phyloP scores from a whole-genome alignment of 2,797 vertebrate genomes.

The Pagetopsis macropterus region DNA sequence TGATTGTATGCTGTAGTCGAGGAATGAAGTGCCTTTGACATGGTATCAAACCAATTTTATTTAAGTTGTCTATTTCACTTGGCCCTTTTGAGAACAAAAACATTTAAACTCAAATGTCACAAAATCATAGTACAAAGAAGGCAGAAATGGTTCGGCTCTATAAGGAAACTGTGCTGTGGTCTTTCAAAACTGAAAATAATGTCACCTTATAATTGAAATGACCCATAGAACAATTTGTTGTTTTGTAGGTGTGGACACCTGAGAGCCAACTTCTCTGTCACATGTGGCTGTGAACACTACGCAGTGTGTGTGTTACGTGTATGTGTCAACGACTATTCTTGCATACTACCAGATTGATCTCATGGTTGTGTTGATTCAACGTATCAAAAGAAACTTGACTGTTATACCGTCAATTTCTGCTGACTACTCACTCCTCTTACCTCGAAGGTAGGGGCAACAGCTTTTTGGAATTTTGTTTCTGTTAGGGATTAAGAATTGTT shows the following conservation, averaged over 20 bases:
- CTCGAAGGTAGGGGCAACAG: no score
- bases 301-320: neutral
- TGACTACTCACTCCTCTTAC: no score
- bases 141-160: constrained; percentile 1
- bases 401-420: no score
- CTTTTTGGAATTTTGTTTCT: no score
- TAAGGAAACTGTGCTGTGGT: constrained; percentile 9
- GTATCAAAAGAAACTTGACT: no score
- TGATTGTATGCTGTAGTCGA: neutral
- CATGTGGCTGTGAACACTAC: neutral
- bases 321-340: no score
- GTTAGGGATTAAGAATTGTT: no score
- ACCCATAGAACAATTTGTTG: constrained; percentile 15
- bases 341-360: no score
- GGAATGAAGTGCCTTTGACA: neutral
- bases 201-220: constrained; percentile 25
- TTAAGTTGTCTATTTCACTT: neutral
- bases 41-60: neutral
- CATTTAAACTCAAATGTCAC: neutral
- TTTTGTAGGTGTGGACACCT: constrained; percentile 13
- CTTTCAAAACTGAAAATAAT: neutral
- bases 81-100: neutral
- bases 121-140: neutral
- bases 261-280: constrained; percentile 11
- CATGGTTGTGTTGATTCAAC: no score